A percentile compares a stretch with the other conserved stretches of the same genome.
Conservation (phyloP, 2,797 vertebrate species). For the Pseudopleuronectes americanus region DNA sequence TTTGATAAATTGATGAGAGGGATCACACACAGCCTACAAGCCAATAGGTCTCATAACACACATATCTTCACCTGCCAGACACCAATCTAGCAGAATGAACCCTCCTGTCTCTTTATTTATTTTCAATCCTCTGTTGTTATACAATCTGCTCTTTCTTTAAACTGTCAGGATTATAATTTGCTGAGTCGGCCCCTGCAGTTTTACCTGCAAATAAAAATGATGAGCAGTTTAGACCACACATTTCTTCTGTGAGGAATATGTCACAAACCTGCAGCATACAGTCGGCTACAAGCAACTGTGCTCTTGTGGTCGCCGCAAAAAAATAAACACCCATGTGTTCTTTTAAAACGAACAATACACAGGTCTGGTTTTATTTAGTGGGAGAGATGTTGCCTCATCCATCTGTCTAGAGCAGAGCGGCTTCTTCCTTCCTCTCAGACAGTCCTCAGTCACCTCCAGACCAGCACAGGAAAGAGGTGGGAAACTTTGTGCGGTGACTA, state of each 20-base stretch:
- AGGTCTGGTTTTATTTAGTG: constrained; percentile 30
- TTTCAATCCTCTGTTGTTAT: constrained; percentile 27
- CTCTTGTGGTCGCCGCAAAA: constrained; percentile 24
- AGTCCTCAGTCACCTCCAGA: constrained; percentile 25
- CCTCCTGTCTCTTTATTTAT: too few species aligned
- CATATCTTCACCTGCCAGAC: constrained; percentile 10
- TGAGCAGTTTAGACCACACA: background rate
- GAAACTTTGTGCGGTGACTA: constrained; percentile 13
- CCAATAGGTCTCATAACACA: too few species aligned
- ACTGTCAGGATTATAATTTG: constrained; percentile 40
- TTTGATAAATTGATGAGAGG: too few species aligned
- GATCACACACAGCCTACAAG: too few species aligned
- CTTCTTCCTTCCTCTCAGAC: constrained; percentile 37
- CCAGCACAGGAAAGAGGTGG: constrained; percentile 20
- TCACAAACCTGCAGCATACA: constrained; percentile 18
- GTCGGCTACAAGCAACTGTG: constrained; percentile 8
- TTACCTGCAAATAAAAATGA: constrained; percentile 33
- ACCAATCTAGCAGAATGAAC: constrained; percentile 8
- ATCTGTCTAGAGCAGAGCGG: constrained; percentile 28
- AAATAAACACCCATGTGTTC: constrained; percentile 30
- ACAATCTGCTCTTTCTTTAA: constrained; percentile 33
- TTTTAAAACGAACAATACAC: constrained; percentile 20
- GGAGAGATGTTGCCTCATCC: constrained; percentile 29
- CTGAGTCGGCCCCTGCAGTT: constrained; percentile 35
- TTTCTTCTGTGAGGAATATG: constrained; percentile 27